Percentiles rank a stretch among this genome's conserved stretches.
Evolutionary conservation across 2,888 invertebrate genomes (phyloP).

Genomic region (Tinea trinotella): DNA sequence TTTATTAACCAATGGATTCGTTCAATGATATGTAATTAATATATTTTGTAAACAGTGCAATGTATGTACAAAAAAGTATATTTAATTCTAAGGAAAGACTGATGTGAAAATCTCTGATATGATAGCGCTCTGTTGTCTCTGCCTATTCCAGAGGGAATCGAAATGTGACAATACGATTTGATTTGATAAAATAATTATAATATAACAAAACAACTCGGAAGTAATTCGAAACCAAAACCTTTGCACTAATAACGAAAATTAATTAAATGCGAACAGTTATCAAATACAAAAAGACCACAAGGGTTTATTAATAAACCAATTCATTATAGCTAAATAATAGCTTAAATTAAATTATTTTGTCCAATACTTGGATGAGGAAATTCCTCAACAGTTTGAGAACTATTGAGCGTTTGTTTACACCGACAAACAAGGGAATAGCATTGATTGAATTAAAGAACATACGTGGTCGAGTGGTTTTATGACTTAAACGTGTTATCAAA

Average conservation of each 20-base stretch:
- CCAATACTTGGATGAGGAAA: neutral
- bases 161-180: too few species aligned
- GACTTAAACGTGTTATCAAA: neutral
- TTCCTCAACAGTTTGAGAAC: neutral
- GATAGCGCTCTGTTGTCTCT: too few species aligned
- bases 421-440: neutral
- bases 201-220: neutral
- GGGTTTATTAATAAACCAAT: slow-evolving; percentile 1
- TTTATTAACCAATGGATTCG: too few species aligned
- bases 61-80: too few species aligned
- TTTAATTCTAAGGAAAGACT: too few species aligned
- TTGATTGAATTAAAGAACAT: slow-evolving; percentile 9
- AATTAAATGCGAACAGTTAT: neutral
- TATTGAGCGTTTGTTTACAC: neutral
- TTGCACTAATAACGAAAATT: neutral
- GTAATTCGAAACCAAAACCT: neutral
- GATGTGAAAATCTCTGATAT: too few species aligned
- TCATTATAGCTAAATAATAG: neutral
- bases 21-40: too few species aligned
- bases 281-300: slow-evolving; percentile 2
- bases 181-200: too few species aligned
- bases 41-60: too few species aligned
- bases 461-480: slow-evolving; percentile 10
- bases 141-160: too few species aligned
- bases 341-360: slow-evolving; percentile 1